A percentile compares a stretch with the other conserved stretches of the same genome.
Evolutionary conservation across 1,140 invertebrate genomes (phyloP).

Genomic region (Microplitis mediator): DNA sequence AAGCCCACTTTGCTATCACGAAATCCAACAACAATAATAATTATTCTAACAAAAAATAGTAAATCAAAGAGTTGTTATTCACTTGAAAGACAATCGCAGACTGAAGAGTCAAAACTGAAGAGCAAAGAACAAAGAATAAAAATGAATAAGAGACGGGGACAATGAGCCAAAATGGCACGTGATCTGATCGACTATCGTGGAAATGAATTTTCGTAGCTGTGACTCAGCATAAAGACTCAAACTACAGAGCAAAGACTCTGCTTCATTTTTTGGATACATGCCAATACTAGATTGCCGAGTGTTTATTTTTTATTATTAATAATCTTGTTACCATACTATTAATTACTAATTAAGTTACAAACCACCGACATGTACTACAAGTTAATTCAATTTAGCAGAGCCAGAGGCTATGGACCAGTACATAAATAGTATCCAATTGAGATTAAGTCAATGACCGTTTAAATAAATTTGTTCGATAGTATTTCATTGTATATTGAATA

Average conservation of each 20-base stretch:
- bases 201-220: slow-evolving; percentile 39
- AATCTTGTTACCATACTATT: too few species aligned
- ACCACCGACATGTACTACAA: too few species aligned
- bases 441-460: too few species aligned
- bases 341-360: not conserved
- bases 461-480: not conserved
- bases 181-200: slow-evolving; percentile 40
- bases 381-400: too few species aligned
- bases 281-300: not conserved
- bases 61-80: not conserved
- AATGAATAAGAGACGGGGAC: not conserved
- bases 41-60: not conserved
- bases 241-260: not conserved
- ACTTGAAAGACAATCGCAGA: slow-evolving; percentile 23
- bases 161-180: slow-evolving; percentile 32
- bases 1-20: too few species aligned
- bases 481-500: not conserved
- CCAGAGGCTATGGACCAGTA: too few species aligned
- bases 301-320: too few species aligned
- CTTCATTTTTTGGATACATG: slow-evolving; percentile 20
- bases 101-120: slow-evolving; percentile 14
- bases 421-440: too few species aligned
- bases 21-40: too few species aligned
- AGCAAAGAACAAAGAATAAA: not conserved
- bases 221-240: slow-evolving; percentile 35